Base-by-base conservation (phyloP, 2,888 invertebrate species). In the Cistogaster globosa region DNA sequence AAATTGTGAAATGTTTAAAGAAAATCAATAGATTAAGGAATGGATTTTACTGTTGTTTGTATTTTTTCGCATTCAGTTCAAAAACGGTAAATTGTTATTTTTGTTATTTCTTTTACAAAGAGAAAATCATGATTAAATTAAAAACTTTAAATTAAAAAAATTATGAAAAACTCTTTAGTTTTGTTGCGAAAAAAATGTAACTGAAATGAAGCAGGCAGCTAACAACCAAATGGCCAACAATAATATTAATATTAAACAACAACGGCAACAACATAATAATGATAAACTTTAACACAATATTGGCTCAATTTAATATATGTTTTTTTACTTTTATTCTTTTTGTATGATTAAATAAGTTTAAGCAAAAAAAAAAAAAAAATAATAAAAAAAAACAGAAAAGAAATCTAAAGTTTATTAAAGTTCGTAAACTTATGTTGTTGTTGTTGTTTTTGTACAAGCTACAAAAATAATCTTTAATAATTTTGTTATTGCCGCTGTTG, bases 251-350 rank as follows among this genome's bases (percentile, higher is more conserved):
- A 75, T 75, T 57, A 57, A 67, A 26, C 60, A 76, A 67, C 36
- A 68, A 36, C 26, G 53, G 36, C 69, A 79, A 69, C 65, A 74
- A 75, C 32, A 60, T 58, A 65, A 48, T 68, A 78, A 71, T 62
- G 77, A 84, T 80, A 82, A 74, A 82, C 80, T 80, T 83, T 80
- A 75, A 71, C 82, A 83, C 77, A 79, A 75, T 75, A 78, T 82
- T 75, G 85, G 65, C 69, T 58, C 53, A 80, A 67, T 80, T 80
- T 80, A 60, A 80, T 67, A 77, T 32, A 32, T 32, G 6, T 18
- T 82, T 53, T 71, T 77, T 71, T 57, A 32, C 67, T 45, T 67
- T 81, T 45, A 32, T 72, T 74, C n/a, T 75, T 60, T 81, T 69
- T 71, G 76, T 71, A 55, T 65, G 82, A 81, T 77, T 81, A 76